Evolutionary conservation across 1,140 invertebrate genomes (phyloP).

Genomic region (Orussus abietinus): DNA sequence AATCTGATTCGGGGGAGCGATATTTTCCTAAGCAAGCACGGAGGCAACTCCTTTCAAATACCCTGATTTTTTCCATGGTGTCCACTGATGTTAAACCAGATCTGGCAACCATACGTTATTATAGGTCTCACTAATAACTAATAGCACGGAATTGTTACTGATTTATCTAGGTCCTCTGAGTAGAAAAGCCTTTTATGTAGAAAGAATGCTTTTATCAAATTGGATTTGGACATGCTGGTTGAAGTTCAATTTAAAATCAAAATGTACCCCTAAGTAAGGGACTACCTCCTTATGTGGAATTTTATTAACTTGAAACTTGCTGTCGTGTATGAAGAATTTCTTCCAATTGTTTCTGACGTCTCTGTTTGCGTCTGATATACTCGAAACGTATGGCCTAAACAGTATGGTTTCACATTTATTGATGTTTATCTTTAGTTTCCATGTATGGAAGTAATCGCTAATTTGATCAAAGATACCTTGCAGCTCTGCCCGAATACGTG

Average conservation of each 20-base stretch:
- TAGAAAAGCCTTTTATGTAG: slow-evolving; percentile 9
- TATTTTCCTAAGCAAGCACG: slow-evolving; percentile 14
- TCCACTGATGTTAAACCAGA: slow-evolving; percentile 17
- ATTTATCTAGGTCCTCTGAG: slow-evolving; percentile 11
- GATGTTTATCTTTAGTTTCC: slow-evolving; percentile 20
- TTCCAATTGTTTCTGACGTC: slow-evolving; percentile 13
- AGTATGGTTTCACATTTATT: slow-evolving; percentile 23
- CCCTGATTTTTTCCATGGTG: slow-evolving; percentile 14
- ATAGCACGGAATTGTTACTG: slow-evolving; percentile 20
- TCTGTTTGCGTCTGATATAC: not conserved
- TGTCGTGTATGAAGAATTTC: slow-evolving; percentile 8
- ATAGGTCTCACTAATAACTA: slow-evolving; percentile 12
- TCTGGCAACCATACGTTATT: slow-evolving; percentile 12
- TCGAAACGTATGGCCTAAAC: slow-evolving; percentile 14
- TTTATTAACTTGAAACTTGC: not conserved
- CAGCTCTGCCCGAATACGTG: not conserved
- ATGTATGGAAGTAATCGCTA: slow-evolving; percentile 11
- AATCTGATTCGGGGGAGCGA: slow-evolving; percentile 9
- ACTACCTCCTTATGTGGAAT: slow-evolving; percentile 5
- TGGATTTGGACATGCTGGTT: slow-evolving; percentile 8
- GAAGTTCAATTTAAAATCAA: slow-evolving; percentile 11
- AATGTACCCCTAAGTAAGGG: slow-evolving; percentile 18
- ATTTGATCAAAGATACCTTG: slow-evolving; percentile 9
- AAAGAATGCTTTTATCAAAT: slow-evolving; percentile 13
- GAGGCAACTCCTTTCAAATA: slow-evolving; percentile 11